Percentiles rank a stretch among this genome's conserved stretches.
Evolutionary conservation across 2,797 vertebrate species (phyloP).

Genomic region (Cryptoprocta ferox): DNA sequence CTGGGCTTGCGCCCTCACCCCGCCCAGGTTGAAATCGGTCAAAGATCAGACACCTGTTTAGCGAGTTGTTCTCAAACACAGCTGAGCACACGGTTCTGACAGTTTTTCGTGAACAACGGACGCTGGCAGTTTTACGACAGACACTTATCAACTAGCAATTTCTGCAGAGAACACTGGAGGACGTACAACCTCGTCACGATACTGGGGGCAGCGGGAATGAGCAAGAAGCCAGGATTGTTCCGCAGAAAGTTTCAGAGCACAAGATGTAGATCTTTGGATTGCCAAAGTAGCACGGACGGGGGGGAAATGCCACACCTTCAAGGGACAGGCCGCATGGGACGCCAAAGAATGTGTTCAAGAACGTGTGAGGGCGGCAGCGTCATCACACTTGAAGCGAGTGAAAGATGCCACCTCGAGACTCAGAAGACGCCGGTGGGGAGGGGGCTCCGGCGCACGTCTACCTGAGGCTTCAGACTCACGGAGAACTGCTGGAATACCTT

Average conservation of each 20-base stretch:
- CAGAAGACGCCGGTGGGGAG: conserved; percentile 93
- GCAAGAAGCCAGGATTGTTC: conserved; percentile 91
- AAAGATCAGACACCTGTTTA: neutral
- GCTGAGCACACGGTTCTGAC: neutral
- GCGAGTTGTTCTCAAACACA: neutral
- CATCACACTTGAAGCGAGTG: conserved; percentile 93
- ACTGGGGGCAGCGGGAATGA: conserved; percentile 91
- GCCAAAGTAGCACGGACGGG: conserved; percentile 93
- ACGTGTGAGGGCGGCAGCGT: conserved; percentile 94
- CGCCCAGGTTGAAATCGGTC: neutral
- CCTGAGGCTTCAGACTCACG: conserved; percentile 93
- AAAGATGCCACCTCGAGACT: conserved; percentile 93
- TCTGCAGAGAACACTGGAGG: conserved; percentile 90
- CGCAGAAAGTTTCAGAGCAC: conserved; percentile 94
- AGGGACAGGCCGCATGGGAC: conserved; percentile 93
- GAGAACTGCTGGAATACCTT: conserved; percentile 92
- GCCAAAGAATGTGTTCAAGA: conserved; percentile 94
- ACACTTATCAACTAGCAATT: conserved; percentile 93
- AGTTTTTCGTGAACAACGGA: conserved; percentile 84
- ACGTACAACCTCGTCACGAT: conserved; percentile 91
- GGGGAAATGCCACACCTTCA: conserved; percentile 94
- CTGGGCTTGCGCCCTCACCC: neutral
- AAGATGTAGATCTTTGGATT: conserved; percentile 93
- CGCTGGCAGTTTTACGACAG: conserved; percentile 91
- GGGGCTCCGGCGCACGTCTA: conserved; percentile 95